Base-by-base conservation (phyloP, 2,888 invertebrate species). In the Erebia epiphron region DNA sequence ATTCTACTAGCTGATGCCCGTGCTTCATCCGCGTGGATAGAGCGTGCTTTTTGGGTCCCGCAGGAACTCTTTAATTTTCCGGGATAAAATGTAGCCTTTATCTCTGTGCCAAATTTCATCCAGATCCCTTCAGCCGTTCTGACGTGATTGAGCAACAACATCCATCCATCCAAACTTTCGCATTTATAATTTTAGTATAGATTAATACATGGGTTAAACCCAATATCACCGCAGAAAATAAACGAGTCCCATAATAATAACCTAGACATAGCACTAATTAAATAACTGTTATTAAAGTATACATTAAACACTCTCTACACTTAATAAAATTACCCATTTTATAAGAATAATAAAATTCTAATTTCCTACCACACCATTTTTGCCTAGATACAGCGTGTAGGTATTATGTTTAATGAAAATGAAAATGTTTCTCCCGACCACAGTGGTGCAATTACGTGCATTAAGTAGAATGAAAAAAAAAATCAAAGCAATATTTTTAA, bases 401-500 rank as follows among this genome's bases (percentile, higher is more conserved):
- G 7, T n/a, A 16, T 2, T 16, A 41, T 16, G 4, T 10, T 41
- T 2, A 41, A 60, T 60, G 41, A 41, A 41, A 60, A 60, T 41
- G 5, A 60, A 60, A 60, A 60, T 60, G 4, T n/a, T 60, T 9
- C 41, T n/a, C 8, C 13, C 10, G 43, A 46, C 62, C 62, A 9
- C 62, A 49, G 13, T 62, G 62, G 49, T 62, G 62, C 62, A 62
- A 62, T 62, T 49, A 62, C 14, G 46, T 13, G 46, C 49, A 62
- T n/a, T 62, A 62, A 49, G 21, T 21, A 26, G 46, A 62, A 46
- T 62, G 62, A 46, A 49, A 46, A 46, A 62, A 49, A 1, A 3
- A 49, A 49, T 49, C 8, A 62, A 26, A 62, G 21, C 60, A 41
- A 60, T 60, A 60, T 62, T 62, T 61, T 49, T 62, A 49, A 62